These are phyloP conservation scores for Somateria mollissima DNA, from an alignment of 2,797 vertebrate species.

Conservation along the genomic window DNA sequence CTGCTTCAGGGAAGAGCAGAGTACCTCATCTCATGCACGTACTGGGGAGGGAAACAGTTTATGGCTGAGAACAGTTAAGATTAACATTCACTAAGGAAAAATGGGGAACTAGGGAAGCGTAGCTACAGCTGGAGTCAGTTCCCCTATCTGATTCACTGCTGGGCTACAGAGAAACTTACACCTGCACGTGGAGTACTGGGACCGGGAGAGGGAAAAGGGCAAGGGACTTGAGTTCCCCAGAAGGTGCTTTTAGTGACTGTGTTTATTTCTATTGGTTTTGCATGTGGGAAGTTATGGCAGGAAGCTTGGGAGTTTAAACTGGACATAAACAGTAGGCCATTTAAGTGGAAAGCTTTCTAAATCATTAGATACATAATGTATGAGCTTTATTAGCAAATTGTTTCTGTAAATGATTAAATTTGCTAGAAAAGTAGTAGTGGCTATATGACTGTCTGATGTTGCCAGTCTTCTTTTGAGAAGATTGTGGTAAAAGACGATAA, in stretches of 20 bases:
- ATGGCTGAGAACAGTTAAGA: neutral
- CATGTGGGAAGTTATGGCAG: neutral
- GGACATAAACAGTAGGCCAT: no score
- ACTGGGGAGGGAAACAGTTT: neutral
- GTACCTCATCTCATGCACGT: neutral
- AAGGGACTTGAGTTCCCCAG: rapidly evolving
- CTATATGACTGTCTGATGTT: neutral
- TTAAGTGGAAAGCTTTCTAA: neutral
- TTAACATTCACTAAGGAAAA: neutral
- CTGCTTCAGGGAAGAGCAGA: neutral
- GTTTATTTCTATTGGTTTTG: neutral
- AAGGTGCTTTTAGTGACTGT: rapidly evolving
- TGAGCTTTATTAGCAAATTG: neutral
- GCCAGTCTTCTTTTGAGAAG: neutral
- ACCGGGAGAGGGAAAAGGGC: neutral
- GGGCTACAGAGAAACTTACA: neutral
- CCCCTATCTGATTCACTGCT: neutral
- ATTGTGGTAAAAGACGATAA: neutral
- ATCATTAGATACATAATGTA: neutral
- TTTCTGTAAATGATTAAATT: neutral
- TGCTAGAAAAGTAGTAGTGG: neutral
- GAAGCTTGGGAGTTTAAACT: neutral
- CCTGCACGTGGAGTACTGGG: rapidly evolving
- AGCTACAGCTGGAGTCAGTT: neutral
- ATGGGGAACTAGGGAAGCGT: neutral